These are phyloP conservation scores for Tuberolachnus salignus DNA, from an alignment of 2,888 invertebrate species.

Conservation along the genomic window DNA sequence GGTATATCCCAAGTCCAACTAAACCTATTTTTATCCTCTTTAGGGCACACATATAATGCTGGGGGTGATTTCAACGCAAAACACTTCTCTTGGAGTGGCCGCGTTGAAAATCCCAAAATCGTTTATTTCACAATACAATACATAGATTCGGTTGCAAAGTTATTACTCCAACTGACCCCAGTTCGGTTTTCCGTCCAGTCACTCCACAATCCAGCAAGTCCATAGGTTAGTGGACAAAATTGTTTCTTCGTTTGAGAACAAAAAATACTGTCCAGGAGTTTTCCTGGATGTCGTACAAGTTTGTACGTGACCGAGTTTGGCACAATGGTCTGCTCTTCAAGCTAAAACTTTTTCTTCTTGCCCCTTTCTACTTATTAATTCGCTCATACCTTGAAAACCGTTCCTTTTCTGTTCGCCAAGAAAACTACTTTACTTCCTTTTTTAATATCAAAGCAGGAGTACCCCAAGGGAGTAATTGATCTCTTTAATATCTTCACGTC, in stretches of 20 bases:
- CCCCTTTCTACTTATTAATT: too few relatives aligned
- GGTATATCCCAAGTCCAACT: not conserved
- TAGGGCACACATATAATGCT: not conserved
- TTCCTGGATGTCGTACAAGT: too few relatives aligned
- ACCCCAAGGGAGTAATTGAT: too few relatives aligned
- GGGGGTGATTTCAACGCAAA: not conserved
- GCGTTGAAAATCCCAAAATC: constrained; percentile 1
- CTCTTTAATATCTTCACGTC: too few relatives aligned
- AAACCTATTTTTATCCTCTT: not conserved
- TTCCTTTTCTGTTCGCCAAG: too few relatives aligned
- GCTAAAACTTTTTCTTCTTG: too few relatives aligned
- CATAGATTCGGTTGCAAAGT: not conserved
- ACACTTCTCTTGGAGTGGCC: not conserved
- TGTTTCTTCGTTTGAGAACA: not conserved
- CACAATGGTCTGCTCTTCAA: too few relatives aligned
- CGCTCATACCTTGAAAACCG: too few relatives aligned
- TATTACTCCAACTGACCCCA: not conserved
- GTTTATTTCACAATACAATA: not conserved
- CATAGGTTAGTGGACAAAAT: not conserved
- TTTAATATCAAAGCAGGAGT: too few relatives aligned
- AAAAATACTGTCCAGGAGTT: not conserved
- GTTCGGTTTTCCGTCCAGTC: not conserved
- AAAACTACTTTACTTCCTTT: too few relatives aligned
- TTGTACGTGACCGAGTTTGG: too few relatives aligned
- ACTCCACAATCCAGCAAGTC: not conserved